Conservation (phyloP, 2,113 vertebrate species). For the Alaudala cheleensis region DNA sequence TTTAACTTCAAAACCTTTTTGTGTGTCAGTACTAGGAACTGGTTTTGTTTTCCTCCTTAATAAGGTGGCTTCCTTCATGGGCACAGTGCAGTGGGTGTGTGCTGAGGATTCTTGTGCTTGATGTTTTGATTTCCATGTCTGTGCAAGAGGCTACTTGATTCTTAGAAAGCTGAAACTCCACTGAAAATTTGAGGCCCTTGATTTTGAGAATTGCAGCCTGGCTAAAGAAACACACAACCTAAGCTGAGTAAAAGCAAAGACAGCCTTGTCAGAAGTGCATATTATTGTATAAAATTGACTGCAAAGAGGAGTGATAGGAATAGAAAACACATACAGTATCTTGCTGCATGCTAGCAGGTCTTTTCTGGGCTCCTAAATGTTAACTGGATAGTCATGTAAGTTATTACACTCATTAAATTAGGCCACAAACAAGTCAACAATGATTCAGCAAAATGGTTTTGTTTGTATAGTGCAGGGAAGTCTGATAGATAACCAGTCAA, state of each 20-base stretch:
- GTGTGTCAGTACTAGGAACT: background rate
- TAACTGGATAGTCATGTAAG: conserved; percentile 82
- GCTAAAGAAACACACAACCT: background rate
- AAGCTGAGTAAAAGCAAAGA: conserved; percentile 3
- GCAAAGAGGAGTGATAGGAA: conserved; percentile 64
- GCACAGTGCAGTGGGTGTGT: background rate
- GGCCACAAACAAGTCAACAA: conserved; percentile 85
- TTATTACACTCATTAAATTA: conserved; percentile 86
- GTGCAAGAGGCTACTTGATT: accelerated
- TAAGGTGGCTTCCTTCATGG: background rate
- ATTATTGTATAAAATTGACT: conserved; percentile 68
- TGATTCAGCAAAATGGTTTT: conserved; percentile 87
- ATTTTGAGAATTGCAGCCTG: background rate
- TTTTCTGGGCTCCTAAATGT: conserved; percentile 80
- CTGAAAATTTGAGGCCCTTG: background rate
- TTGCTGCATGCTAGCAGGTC: conserved; percentile 73
- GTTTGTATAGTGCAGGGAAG: conserved; percentile 81
- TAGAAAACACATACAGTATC: conserved; percentile 71
- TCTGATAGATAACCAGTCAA: conserved; percentile 88
- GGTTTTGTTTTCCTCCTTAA: background rate
- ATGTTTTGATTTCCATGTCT: background rate
- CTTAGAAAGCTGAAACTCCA: background rate
- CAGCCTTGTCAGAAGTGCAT: conserved; percentile 7
- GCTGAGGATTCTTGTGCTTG: background rate
- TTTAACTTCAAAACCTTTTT: background rate